Conservation (phyloP, 2,113 vertebrate genomes). For the Pedetes capensis region DNA sequence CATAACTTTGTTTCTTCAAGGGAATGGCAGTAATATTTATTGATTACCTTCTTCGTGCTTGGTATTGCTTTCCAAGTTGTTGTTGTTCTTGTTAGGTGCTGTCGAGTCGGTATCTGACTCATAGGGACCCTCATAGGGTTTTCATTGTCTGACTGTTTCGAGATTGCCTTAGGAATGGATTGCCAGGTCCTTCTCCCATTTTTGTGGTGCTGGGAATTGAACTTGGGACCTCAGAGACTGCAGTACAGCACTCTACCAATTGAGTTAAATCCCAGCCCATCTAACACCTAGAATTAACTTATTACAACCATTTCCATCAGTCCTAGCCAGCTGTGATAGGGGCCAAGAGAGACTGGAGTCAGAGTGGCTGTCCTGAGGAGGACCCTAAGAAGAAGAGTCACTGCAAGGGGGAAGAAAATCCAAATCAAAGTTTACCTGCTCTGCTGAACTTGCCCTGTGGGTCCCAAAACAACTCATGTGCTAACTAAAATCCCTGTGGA, state of each 20-base stretch:
- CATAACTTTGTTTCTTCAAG: background rate
- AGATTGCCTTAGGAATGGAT: no score
- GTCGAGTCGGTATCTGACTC: no score
- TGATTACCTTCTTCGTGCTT: background rate
- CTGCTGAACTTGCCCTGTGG: background rate
- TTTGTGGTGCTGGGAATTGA: no score
- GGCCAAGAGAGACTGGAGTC: background rate
- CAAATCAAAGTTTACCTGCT: background rate
- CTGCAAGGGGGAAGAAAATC: background rate
- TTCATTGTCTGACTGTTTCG: no score
- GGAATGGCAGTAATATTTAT: background rate
- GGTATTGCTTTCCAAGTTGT: background rate
- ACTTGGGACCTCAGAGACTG: no score
- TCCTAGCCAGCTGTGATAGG: slow-evolving; percentile 27
- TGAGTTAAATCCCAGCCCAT: no score
- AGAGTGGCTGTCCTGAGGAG: background rate
- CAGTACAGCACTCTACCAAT: no score
- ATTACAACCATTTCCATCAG: slow-evolving; percentile 46
- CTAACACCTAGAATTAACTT: slow-evolving; percentile 48
- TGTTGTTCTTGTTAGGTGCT: no score
- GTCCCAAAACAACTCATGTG: background rate
- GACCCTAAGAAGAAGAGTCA: background rate
- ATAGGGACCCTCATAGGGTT: no score
- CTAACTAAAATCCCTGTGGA: background rate
- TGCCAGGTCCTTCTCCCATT: no score